These are phyloP conservation scores for Mylabris sibirica DNA, from an alignment of 2,888 invertebrate species.

Conservation along the genomic window DNA sequence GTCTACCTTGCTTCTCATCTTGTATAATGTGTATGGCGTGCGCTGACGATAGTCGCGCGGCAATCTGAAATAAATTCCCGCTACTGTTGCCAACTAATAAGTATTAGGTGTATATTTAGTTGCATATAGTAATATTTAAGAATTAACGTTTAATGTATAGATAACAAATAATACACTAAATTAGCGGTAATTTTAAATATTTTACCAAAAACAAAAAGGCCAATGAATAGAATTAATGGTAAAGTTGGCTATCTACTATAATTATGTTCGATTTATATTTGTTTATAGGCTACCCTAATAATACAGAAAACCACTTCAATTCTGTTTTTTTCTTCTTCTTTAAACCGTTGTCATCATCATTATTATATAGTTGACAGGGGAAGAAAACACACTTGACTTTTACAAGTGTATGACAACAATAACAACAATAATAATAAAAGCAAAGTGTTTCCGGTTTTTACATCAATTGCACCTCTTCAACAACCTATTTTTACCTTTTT, in stretches of 20 bases:
- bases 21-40: no score
- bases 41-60: no score
- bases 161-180: background rate
- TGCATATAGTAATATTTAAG: no score
- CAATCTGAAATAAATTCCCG: no score
- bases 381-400: constrained; percentile 1
- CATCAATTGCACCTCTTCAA: constrained; percentile 8
- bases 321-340: background rate
- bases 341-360: background rate
- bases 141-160: background rate
- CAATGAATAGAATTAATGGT: background rate
- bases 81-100: no score
- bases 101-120: no score
- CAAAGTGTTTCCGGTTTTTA: constrained; percentile 1
- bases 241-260: background rate
- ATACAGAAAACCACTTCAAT: background rate
- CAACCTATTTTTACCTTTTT: background rate
- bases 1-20: no score
- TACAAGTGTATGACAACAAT: background rate
- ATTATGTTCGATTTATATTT: no score
- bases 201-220: background rate
- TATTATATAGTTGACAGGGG: background rate
- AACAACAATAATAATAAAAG: background rate
- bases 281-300: background rate
- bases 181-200: background rate